phyloP scores from a whole-genome alignment of 2,113 vertebrate genomes.

The Nematolebias whitei region DNA sequence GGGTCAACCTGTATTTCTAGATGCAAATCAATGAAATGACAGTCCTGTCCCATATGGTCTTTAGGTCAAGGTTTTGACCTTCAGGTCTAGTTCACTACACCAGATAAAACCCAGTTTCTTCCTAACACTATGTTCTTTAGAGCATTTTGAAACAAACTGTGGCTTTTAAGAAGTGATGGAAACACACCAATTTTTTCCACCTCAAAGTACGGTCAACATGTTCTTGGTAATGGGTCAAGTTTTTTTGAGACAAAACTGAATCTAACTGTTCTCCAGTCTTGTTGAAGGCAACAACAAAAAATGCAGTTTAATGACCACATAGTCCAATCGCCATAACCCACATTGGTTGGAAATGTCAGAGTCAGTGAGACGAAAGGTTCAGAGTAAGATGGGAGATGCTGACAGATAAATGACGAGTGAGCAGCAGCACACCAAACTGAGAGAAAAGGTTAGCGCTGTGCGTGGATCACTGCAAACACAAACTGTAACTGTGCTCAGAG shows the following conservation, averaged over 20 bases:
- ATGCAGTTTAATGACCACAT: neutral
- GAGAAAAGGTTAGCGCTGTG: slow-evolving; percentile 10
- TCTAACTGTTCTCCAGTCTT: neutral
- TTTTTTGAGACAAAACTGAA: neutral
- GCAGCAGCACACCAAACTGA: neutral
- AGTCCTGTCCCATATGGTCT: too few relatives aligned
- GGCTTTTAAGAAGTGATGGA: slow-evolving; percentile 3
- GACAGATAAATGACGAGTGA: neutral
- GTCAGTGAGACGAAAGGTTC: neutral
- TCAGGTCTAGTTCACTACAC: too few relatives aligned
- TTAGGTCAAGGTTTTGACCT: too few relatives aligned
- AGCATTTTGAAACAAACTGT: neutral
- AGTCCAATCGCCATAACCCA: neutral
- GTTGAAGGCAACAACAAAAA: neutral
- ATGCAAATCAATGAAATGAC: too few relatives aligned
- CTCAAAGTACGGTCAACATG: neutral
- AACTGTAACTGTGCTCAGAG: slow-evolving; percentile 7
- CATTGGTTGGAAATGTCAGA: slow-evolving; percentile 4
- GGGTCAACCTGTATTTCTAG: too few relatives aligned
- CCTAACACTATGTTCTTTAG: neutral
- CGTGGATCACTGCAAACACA: slow-evolving; percentile 4
- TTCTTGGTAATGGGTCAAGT: neutral
- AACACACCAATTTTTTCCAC: neutral
- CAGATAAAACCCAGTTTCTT: neutral
- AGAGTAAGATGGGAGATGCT: neutral